phyloP scores from a whole-genome alignment of 2,797 vertebrate genomes.

The Hyperoplus immaculatus region DNA sequence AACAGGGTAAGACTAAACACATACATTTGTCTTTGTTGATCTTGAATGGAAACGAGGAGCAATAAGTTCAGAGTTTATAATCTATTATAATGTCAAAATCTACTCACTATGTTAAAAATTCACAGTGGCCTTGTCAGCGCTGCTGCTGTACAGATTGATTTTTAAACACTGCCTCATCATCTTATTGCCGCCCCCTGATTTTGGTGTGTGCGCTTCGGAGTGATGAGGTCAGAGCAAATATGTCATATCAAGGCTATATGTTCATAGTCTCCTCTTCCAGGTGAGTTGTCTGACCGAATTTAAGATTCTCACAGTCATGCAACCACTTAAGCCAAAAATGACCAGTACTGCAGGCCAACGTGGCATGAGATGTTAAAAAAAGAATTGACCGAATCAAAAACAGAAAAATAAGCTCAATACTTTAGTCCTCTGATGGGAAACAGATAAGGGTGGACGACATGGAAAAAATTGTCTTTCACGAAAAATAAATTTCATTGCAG shows the following conservation, averaged over 20 bases:
- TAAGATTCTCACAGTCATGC: constrained; percentile 19
- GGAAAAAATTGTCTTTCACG: background rate
- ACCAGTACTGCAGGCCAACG: constrained; percentile 8
- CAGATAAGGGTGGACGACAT: constrained; percentile 8
- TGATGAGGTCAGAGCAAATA: background rate
- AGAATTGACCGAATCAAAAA: constrained; percentile 37
- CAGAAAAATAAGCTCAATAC: background rate
- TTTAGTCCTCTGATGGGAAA: background rate
- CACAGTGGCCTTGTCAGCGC: background rate
- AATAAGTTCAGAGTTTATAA: background rate
- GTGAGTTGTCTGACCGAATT: constrained; percentile 35
- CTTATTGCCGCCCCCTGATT: background rate
- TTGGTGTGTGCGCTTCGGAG: too few relatives aligned
- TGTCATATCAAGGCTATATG: background rate
- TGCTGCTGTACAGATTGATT: background rate
- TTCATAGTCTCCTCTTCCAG: background rate
- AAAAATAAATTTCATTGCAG: background rate
- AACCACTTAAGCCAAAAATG: constrained; percentile 1
- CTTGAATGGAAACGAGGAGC: background rate
- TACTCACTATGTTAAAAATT: background rate
- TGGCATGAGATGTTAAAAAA: constrained; percentile 2
- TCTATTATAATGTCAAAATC: too few relatives aligned
- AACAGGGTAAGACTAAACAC: background rate
- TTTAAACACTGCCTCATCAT: too few relatives aligned
- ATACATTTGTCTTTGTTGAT: background rate